A percentile compares a stretch with the other conserved stretches of the same genome.
Conservation (phyloP, 1,140 invertebrate genomes). For the Drosophila ficusphila region DNA sequence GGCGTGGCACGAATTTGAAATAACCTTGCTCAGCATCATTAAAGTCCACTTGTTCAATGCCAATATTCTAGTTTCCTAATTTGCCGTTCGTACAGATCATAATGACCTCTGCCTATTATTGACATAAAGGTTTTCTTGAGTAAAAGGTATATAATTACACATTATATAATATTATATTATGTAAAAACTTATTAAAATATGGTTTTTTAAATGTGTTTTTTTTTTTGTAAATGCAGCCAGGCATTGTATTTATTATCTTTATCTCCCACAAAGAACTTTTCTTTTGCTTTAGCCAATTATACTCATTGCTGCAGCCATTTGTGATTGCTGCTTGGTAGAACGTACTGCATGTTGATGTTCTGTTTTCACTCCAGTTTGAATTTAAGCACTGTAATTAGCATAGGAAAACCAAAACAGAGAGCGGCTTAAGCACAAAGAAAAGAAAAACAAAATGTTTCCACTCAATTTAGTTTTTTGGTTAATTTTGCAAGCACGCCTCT, state of each 20-base stretch:
- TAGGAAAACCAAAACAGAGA: slow-evolving; percentile 3
- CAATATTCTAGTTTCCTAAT: no score
- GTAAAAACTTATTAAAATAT: no score
- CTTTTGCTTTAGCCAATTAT: slow-evolving; percentile 7
- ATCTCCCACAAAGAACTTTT: slow-evolving; percentile 7
- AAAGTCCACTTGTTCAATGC: no score
- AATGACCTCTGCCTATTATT: no score
- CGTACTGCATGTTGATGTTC: slow-evolving; percentile 10
- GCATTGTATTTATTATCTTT: neutral
- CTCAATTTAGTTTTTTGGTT: slow-evolving; percentile 71
- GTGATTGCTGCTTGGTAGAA: neutral
- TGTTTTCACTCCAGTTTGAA: slow-evolving; percentile 29
- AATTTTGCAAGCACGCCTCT: slow-evolving; percentile 49
- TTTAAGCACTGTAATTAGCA: slow-evolving; percentile 60
- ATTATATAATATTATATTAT: no score
- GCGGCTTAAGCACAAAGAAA: neutral
- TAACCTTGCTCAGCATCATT: no score
- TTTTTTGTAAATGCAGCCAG: neutral
- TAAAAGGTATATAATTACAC: no score
- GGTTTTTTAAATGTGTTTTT: slow-evolving; percentile 3
- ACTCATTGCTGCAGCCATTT: slow-evolving; percentile 2
- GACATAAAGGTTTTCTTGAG: no score
- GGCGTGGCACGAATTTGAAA: no score
- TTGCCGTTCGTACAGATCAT: no score
- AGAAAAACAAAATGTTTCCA: slow-evolving; percentile 57